A percentile compares a stretch with the other conserved stretches of the same genome.
Conservation (phyloP, 2,797 vertebrate species). For the Argyrosomus regius region DNA sequence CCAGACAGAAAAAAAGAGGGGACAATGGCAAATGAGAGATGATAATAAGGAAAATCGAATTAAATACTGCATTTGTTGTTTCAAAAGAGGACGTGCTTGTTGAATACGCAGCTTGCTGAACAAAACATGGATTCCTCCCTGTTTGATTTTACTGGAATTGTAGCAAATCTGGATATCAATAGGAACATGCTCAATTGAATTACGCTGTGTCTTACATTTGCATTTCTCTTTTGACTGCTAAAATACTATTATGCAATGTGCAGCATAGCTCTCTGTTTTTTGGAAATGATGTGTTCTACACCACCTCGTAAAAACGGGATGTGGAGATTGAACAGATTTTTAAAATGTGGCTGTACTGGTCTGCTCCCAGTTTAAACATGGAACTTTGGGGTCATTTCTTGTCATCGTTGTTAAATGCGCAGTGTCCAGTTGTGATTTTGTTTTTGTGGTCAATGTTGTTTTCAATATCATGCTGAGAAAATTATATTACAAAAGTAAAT, state of each 20-base stretch:
- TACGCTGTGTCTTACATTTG: not conserved
- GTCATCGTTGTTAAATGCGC: no score
- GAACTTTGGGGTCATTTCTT: no score
- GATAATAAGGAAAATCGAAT: slow-evolving; percentile 42
- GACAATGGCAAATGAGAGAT: slow-evolving; percentile 24
- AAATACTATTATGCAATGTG: not conserved
- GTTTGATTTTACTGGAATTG: not conserved
- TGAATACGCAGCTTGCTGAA: not conserved
- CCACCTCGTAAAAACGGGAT: not conserved
- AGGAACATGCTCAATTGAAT: not conserved
- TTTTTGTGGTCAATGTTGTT: no score
- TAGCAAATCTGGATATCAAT: not conserved
- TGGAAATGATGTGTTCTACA: not conserved
- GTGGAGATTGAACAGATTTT: not conserved
- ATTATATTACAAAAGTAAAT: not conserved
- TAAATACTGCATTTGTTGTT: slow-evolving; percentile 37
- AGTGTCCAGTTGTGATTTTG: no score
- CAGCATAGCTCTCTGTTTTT: not conserved
- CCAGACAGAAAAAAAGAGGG: not conserved
- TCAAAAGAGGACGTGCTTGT: slow-evolving; percentile 18
- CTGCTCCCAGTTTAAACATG: not conserved
- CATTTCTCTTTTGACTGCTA: not conserved
- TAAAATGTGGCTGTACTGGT: not conserved
- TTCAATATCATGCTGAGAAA: no score
- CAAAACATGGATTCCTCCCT: not conserved